Percentiles rank a stretch among this genome's conserved stretches.
Conservation (phyloP, 2,797 vertebrate species). For the Decapterus maruadsi region DNA sequence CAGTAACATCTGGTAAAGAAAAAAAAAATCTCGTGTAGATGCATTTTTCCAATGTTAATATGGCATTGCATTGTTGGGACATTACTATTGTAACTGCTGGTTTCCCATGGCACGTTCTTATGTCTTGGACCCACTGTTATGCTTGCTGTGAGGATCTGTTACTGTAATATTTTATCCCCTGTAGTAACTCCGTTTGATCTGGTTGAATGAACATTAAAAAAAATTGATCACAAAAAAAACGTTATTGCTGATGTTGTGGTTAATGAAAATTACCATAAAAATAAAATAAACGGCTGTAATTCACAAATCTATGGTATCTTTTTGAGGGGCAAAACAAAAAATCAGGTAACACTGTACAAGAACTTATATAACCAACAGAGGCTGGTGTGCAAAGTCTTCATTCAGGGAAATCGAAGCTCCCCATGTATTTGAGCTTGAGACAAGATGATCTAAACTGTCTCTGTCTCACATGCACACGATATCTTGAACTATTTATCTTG, state of each 20-base stretch:
- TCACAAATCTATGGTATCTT: neutral
- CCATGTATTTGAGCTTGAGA: neutral
- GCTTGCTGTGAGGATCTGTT: too few relatives aligned
- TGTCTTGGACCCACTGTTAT: too few relatives aligned
- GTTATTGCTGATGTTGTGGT: neutral
- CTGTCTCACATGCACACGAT: neutral
- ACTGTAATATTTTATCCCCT: too few relatives aligned
- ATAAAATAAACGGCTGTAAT: slow-evolving; percentile 7
- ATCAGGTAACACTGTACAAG: slow-evolving; percentile 6
- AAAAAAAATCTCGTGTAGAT: neutral
- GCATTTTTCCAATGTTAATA: neutral
- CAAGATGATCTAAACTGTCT: neutral
- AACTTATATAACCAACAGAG: neutral
- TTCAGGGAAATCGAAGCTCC: neutral
- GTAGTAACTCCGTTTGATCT: too few relatives aligned
- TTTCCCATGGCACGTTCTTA: too few relatives aligned
- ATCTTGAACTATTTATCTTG: neutral
- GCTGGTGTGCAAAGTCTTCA: neutral
- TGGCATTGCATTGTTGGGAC: neutral
- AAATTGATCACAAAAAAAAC: too few relatives aligned
- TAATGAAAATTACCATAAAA: slow-evolving; percentile 1
- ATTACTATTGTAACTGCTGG: neutral
- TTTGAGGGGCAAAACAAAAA: neutral
- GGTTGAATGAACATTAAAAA: too few relatives aligned
- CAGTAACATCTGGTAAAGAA: slow-evolving; percentile 10